Conservation (phyloP, 2,113 vertebrate species). For the Noctilio leporinus region DNA sequence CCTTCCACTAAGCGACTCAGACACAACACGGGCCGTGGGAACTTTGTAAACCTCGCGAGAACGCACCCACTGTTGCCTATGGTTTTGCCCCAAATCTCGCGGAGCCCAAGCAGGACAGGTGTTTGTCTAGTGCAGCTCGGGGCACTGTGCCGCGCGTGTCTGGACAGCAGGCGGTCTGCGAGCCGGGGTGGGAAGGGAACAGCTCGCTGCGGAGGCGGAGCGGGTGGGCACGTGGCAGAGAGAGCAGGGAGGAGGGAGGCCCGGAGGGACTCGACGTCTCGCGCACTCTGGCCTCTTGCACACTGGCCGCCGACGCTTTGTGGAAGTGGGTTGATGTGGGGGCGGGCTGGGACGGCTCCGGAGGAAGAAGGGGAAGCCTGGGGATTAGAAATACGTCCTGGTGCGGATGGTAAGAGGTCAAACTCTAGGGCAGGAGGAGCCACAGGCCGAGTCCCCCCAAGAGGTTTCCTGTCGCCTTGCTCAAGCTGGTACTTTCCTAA, state of each 20-base stretch:
- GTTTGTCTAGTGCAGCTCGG: neutral
- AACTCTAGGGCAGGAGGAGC: neutral
- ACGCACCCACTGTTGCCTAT: neutral
- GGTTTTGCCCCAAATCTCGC: slow-evolving; percentile 44
- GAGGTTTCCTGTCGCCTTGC: slow-evolving; percentile 25
- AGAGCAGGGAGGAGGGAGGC: neutral
- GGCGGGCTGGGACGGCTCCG: too few species aligned
- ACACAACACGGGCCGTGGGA: slow-evolving; percentile 83
- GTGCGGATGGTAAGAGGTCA: neutral
- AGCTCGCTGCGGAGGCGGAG: neutral
- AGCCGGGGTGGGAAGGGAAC: neutral
- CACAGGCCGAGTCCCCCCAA: neutral
- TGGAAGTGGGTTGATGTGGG: neutral
- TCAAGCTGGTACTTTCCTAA: slow-evolving; percentile 60
- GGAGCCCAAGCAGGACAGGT: slow-evolving; percentile 41
- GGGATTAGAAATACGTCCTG: neutral
- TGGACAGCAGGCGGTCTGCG: neutral
- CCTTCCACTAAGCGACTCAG: slow-evolving; percentile 68
- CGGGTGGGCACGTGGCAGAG: slow-evolving; percentile 42
- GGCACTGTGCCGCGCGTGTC: slow-evolving; percentile 33
- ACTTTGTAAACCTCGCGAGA: slow-evolving; percentile 79
- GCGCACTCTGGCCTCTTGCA: neutral
- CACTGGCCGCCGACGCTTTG: too few species aligned
- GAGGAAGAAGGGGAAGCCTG: neutral
- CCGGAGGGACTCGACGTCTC: neutral